These are phyloP conservation scores for Drosophila phalerata DNA, from an alignment of 2,888 invertebrate species.

Conservation along the genomic window DNA sequence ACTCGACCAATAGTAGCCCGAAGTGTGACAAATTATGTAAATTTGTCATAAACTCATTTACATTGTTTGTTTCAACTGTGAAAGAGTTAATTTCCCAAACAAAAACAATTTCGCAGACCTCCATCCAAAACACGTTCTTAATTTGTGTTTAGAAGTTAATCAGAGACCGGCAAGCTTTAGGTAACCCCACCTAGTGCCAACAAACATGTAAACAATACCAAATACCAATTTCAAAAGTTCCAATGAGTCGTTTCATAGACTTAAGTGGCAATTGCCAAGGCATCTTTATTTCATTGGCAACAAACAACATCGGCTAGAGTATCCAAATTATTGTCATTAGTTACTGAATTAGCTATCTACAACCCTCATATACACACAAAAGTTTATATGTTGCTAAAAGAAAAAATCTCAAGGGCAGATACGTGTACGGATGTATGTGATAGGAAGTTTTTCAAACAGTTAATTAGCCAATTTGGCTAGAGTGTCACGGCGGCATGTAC, in stretches of 20 bases:
- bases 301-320: slow-evolving; percentile 66
- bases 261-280: slow-evolving; percentile 69
- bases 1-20: no score
- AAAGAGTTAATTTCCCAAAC: no score
- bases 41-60: no score
- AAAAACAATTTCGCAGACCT: slow-evolving; percentile 16
- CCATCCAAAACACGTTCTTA: slow-evolving; percentile 26
- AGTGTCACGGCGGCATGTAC: no score
- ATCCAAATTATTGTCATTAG: slow-evolving; percentile 75
- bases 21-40: no score
- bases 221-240: slow-evolving; percentile 50
- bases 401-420: slow-evolving; percentile 46
- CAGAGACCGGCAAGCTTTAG: slow-evolving; percentile 18
- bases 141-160: slow-evolving; percentile 20
- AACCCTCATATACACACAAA: slow-evolving; percentile 7
- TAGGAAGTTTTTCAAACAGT: no score
- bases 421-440: slow-evolving; percentile 4
- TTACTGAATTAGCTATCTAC: slow-evolving; percentile 46
- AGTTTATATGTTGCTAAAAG: slow-evolving; percentile 34
- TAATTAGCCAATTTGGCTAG: no score
- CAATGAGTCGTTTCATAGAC: slow-evolving; percentile 70
- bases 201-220: slow-evolving; percentile 44
- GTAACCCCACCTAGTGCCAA: slow-evolving; percentile 25
- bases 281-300: slow-evolving; percentile 77
- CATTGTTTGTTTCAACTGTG: no score